These are phyloP conservation scores for Tangara arthus DNA, from an alignment of 2,797 vertebrate species.

Conservation along the genomic window DNA sequence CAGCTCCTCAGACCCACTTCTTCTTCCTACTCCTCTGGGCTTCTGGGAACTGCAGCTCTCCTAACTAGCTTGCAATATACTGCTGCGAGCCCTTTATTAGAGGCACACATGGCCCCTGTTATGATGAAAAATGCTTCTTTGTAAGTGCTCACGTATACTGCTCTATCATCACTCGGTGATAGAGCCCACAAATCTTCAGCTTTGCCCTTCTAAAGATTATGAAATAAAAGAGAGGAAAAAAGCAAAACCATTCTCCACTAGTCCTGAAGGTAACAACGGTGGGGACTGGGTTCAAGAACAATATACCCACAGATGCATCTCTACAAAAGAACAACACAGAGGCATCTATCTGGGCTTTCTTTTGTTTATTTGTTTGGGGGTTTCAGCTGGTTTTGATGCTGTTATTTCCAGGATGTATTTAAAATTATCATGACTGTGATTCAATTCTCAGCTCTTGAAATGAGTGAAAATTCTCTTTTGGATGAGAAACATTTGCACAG, in stretches of 20 bases:
- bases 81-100: conserved; percentile 34
- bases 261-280: not conserved
- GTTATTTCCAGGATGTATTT: not conserved
- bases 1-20: conserved; percentile 2
- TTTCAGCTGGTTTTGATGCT: not conserved
- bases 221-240: conserved; percentile 7
- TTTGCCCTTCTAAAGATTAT: conserved; percentile 50
- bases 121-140: conserved; percentile 62
- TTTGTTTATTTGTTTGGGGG: not conserved
- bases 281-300: not conserved
- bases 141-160: conserved; percentile 35
- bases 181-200: conserved; percentile 57
- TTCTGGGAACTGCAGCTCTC: conserved; percentile 43
- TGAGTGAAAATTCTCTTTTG: not conserved
- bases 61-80: conserved; percentile 50
- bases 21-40: conserved; percentile 12
- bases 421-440: not conserved
- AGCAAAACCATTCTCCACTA: not conserved
- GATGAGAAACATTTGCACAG: not conserved
- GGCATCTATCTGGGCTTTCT: not conserved
- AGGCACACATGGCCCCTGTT: conserved; percentile 61
- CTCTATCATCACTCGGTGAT: conserved; percentile 59
- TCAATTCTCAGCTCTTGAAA: not conserved
- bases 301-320: not conserved
- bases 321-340: not conserved